A percentile compares a stretch with the other conserved stretches of the same genome.
These are phyloP conservation scores for Canis aureus DNA, from an alignment of 2,113 vertebrate species.

Conservation along the genomic window DNA sequence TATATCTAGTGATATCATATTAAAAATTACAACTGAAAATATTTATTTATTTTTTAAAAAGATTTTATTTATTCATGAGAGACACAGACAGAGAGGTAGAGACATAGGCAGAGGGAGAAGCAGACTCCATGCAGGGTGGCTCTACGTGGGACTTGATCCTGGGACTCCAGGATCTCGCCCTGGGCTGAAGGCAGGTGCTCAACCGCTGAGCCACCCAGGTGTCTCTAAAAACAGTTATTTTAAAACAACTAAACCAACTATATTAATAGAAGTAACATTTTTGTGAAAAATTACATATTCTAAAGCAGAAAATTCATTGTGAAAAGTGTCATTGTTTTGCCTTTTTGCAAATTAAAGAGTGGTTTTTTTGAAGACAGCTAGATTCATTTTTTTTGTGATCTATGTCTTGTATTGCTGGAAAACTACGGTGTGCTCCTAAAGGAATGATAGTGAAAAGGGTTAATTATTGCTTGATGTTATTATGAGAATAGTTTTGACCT, in stretches of 20 bases:
- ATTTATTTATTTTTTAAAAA: not conserved
- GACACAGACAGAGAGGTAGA: no score
- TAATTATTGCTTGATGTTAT: not conserved
- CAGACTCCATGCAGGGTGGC: no score
- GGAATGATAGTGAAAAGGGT: not conserved
- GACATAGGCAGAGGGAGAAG: no score
- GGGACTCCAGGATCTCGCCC: no score
- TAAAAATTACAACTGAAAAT: conserved; percentile 1
- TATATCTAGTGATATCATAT: not conserved
- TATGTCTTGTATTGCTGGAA: not conserved
- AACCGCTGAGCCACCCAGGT: no score
- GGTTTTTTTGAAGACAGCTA: not conserved
- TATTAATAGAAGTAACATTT: not conserved
- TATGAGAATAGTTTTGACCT: not conserved
- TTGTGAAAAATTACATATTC: not conserved
- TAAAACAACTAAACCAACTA: not conserved
- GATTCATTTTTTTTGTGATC: not conserved
- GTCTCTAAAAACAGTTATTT: not conserved
- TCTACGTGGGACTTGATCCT: no score
- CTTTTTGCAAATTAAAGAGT: conserved; percentile 36
- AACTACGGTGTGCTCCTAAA: not conserved
- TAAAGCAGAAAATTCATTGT: not conserved
- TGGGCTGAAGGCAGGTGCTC: no score
- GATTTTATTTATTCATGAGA: no score
- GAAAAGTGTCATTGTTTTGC: not conserved